Evolutionary conservation across 2,113 vertebrate species (phyloP).

Genomic region (Spilogale gracilis): DNA sequence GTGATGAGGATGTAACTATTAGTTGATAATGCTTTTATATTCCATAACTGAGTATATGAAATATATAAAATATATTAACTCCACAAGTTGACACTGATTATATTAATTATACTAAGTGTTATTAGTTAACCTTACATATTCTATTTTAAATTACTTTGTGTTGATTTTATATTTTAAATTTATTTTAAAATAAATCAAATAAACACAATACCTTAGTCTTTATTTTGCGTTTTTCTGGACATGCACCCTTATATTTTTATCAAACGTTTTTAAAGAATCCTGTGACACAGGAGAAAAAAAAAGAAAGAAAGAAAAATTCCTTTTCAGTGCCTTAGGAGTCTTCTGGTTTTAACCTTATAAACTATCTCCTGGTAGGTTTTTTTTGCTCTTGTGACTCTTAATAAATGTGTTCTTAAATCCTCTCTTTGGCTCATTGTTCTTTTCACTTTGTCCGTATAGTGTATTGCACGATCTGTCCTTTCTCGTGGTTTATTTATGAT

Average conservation of each 20-base stretch:
- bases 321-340: background rate
- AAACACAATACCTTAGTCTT: background rate
- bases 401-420: background rate
- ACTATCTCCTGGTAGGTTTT: background rate
- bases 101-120: background rate
- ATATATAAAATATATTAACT: background rate
- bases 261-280: background rate
- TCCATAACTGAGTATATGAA: background rate
- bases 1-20: background rate
- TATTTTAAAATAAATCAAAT: background rate
- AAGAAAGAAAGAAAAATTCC: background rate
- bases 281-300: background rate
- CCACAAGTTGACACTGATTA: background rate
- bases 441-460: background rate
- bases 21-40: background rate
- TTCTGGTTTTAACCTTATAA: background rate
- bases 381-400: background rate
- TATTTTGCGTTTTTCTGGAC: background rate
- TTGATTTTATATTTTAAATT: background rate
- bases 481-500: background rate
- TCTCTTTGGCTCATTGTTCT: background rate
- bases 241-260: background rate
- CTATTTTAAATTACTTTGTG: background rate
- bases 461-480: background rate
- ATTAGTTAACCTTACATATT: background rate